phyloP scores from a whole-genome alignment of 2,888 invertebrate genomes.

The Cetonia aurata region DNA sequence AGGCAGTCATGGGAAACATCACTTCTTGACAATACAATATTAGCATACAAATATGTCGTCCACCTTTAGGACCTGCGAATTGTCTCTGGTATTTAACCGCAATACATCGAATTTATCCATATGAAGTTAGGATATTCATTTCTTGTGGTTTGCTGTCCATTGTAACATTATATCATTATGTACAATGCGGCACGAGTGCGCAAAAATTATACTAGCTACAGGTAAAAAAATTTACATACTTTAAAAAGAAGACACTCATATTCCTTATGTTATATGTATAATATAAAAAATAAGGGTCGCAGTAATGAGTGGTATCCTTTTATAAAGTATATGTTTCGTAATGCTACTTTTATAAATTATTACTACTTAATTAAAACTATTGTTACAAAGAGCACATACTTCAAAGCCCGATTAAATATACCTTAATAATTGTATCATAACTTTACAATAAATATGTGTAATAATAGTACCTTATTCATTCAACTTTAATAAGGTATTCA shows the following conservation, averaged over 20 bases:
- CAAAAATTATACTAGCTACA: conserved; percentile 50
- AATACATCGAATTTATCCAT: conserved; percentile 13
- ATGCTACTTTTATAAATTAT: conserved; percentile 29
- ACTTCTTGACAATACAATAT: neutral
- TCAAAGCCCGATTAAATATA: conserved; percentile 35
- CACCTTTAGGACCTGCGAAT: conserved; percentile 1
- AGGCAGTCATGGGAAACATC: conserved; percentile 23
- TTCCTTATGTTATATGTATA: conserved; percentile 46
- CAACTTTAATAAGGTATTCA: neutral
- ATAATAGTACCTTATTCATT: conserved; percentile 14
- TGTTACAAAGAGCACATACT: conserved; percentile 39
- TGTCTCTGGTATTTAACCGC: conserved; percentile 3
- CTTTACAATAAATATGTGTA: conserved; percentile 15
- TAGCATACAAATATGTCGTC: conserved; percentile 13
- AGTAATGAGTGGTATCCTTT: conserved; percentile 47
- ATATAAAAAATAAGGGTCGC: conserved; percentile 48
- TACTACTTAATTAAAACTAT: conserved; percentile 27
- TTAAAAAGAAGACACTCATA: conserved; percentile 49
- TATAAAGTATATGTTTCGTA: conserved; percentile 24
- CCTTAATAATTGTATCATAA: conserved; percentile 23
- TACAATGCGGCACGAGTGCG: conserved; percentile 59
- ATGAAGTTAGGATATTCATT: conserved; percentile 22
- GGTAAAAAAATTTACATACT: conserved; percentile 48
- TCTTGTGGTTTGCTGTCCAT: conserved; percentile 22
- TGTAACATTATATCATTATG: conserved; percentile 50